Percentiles rank a stretch among this genome's conserved stretches.
These are phyloP conservation scores for Carcharodon carcharias DNA, from an alignment of 2,797 vertebrate genomes.

Conservation along the genomic window DNA sequence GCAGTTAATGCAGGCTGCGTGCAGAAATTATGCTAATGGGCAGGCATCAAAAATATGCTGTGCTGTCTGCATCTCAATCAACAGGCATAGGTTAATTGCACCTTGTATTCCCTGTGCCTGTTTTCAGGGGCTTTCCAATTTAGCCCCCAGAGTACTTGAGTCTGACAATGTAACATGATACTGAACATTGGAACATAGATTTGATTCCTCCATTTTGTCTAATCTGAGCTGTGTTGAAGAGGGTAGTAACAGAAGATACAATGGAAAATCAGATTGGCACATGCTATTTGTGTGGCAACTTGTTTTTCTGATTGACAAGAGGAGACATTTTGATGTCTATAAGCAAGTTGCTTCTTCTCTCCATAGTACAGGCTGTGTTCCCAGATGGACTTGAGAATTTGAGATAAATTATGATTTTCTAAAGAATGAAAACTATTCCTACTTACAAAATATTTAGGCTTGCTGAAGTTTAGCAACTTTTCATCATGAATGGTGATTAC, in stretches of 20 bases:
- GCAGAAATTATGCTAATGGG: too few species aligned
- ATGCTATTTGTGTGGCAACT: neutral
- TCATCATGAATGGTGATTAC: neutral
- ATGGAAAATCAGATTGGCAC: neutral
- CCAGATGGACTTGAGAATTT: neutral
- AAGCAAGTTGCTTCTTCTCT: neutral
- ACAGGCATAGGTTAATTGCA: too few species aligned
- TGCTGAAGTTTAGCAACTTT: neutral
- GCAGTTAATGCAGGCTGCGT: too few species aligned
- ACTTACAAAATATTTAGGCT: neutral
- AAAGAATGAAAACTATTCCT: neutral
- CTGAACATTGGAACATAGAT: neutral
- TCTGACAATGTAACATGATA: neutral
- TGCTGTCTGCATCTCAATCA: too few species aligned
- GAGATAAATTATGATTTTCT: neutral
- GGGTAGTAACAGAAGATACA: neutral
- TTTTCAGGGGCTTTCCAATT: too few species aligned
- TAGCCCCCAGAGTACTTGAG: neutral
- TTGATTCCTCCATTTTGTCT: neutral
- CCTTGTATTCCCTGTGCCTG: too few species aligned
- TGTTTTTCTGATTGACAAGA: neutral
- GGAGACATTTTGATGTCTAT: neutral
- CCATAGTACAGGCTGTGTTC: neutral
- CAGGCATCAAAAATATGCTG: too few species aligned
- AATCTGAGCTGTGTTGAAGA: neutral